phyloP scores from a whole-genome alignment of 53 echinoderm and acorn worm species.

The Luidia sarsii region DNA sequence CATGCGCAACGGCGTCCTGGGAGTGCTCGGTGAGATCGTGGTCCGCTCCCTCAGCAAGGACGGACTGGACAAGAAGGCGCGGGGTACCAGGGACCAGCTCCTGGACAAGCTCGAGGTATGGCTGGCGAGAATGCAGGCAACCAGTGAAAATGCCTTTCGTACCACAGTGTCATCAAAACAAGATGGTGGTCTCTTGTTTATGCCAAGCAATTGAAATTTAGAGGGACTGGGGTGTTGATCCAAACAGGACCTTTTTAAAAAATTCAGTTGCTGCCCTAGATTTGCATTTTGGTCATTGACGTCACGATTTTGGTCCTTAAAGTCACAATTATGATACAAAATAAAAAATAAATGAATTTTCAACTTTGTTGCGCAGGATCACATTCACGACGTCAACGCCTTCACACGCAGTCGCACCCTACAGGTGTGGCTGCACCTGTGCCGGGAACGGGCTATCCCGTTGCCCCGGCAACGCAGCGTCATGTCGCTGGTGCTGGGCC shows the following conservation, averaged over 20 bases:
- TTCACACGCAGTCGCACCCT: constrained; percentile 83
- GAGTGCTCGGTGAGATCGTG: constrained; percentile 90
- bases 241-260: too few species aligned
- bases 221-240: too few species aligned
- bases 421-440: constrained; percentile 87
- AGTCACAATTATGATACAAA: not conserved
- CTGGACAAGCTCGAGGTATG: constrained; percentile 95
- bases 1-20: constrained; percentile 94
- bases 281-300: too few species aligned
- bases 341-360: too few species aligned
- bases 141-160: too few species aligned
- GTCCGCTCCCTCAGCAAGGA: constrained; percentile 85
- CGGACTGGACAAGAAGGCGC: constrained; percentile 82
- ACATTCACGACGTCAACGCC: constrained; percentile 95
- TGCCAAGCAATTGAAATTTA: too few species aligned
- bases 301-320: not conserved
- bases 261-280: too few species aligned
- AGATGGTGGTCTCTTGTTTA: too few species aligned
- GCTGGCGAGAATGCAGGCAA: too few species aligned
- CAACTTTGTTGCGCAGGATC: constrained; percentile 72
- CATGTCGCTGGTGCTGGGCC: constrained; percentile 77
- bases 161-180: too few species aligned
- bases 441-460: constrained; percentile 85
- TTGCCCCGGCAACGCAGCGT: constrained; percentile 81
- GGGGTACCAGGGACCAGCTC: constrained; percentile 82